These are phyloP conservation scores for Paratilapia polleni DNA, from an alignment of 2,113 vertebrate species.

Conservation along the genomic window DNA sequence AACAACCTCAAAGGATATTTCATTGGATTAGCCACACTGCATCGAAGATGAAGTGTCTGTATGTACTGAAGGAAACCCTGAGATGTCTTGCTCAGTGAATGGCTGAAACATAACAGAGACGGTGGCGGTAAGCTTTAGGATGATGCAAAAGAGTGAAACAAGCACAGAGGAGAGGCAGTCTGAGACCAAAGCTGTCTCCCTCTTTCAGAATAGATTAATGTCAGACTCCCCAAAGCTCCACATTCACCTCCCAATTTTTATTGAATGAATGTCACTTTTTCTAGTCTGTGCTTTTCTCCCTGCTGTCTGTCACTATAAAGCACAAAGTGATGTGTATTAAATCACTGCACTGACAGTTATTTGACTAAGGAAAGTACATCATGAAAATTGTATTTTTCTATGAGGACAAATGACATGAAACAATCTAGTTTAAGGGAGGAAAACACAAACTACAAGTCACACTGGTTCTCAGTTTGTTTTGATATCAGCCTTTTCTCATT, in stretches of 20 bases:
- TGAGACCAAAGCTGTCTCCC: not conserved
- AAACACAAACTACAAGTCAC: not conserved
- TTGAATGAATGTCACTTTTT: slow-evolving; percentile 26
- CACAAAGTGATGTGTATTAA: slow-evolving; percentile 24
- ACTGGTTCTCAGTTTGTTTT: not conserved
- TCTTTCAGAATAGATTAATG: slow-evolving; percentile 22
- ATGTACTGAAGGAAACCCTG: slow-evolving; percentile 41
- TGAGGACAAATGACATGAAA: slow-evolving; percentile 21
- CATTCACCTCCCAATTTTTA: not conserved
- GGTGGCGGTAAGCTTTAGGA: not conserved
- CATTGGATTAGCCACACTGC: slow-evolving; percentile 19
- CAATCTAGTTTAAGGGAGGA: slow-evolving; percentile 44
- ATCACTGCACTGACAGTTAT: slow-evolving; percentile 13
- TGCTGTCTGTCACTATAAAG: slow-evolving; percentile 47
- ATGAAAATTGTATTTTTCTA: slow-evolving; percentile 21
- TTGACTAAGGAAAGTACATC: not conserved
- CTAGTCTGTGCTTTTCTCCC: slow-evolving; percentile 10
- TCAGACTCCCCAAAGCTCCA: slow-evolving; percentile 4
- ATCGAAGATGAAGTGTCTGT: slow-evolving; percentile 8
- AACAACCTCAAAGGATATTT: slow-evolving; percentile 13
- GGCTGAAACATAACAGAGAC: slow-evolving; percentile 31
- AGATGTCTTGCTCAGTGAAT: slow-evolving; percentile 9
- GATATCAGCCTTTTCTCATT: not conserved
- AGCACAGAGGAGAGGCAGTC: not conserved
- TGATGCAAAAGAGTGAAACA: slow-evolving; percentile 64